Evolutionary conservation across 2,797 vertebrate genomes (phyloP).

Genomic region (Limnodromus scolopaceus): DNA sequence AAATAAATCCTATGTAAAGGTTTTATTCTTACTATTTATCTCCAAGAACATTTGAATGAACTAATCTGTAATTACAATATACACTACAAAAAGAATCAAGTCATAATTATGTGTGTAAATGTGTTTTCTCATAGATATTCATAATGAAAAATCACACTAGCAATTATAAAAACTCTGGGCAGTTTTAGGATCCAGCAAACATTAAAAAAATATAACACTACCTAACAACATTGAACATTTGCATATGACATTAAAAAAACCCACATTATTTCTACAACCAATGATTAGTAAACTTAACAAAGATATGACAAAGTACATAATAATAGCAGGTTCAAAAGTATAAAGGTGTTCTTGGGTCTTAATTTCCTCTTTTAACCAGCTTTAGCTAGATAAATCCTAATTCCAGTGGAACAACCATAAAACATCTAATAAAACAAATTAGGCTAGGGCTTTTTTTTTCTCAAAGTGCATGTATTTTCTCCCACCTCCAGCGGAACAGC

Average conservation of each 20-base stretch:
- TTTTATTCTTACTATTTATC: neutral
- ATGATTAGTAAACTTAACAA: neutral
- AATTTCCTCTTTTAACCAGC: neutral
- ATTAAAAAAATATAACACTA: neutral
- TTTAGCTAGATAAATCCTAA: neutral
- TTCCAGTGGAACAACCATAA: neutral
- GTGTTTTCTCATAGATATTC: neutral
- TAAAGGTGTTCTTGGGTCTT: neutral
- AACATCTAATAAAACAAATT: neutral
- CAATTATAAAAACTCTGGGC: neutral
- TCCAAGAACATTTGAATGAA: neutral
- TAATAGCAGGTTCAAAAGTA: neutral
- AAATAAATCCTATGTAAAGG: neutral
- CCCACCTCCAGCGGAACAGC: neutral
- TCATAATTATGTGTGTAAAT: neutral
- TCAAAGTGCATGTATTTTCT: neutral
- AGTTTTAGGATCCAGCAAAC: neutral
- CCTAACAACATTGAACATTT: neutral
- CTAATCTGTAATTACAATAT: neutral
- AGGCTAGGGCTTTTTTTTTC: neutral
- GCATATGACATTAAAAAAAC: fast-evolving
- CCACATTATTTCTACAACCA: neutral
- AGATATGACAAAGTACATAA: neutral
- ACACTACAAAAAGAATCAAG: fast-evolving
- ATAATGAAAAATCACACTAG: neutral